These are phyloP conservation scores for Tyria jacobaeae DNA, from an alignment of 2,888 invertebrate species.

Conservation along the genomic window DNA sequence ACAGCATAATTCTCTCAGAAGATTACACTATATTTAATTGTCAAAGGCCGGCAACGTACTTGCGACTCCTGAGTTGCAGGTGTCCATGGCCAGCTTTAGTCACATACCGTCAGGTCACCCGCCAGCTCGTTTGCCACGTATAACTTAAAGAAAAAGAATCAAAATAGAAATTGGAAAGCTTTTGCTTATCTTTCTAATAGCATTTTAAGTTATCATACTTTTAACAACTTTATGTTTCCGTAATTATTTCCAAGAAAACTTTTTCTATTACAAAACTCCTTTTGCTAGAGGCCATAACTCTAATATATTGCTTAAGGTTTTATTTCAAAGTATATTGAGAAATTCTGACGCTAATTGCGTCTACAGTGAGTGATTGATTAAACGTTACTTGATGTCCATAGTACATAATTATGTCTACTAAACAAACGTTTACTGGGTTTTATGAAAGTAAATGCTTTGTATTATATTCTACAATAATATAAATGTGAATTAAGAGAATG, in stretches of 20 bases:
- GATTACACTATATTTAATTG: too few species aligned
- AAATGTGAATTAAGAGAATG: too few species aligned
- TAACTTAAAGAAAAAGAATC: too few species aligned
- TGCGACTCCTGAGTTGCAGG: too few species aligned
- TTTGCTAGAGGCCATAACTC: conserved; percentile 42
- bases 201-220: conserved; percentile 26
- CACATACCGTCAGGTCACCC: too few species aligned
- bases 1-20: too few species aligned
- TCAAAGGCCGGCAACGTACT: too few species aligned
- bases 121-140: too few species aligned
- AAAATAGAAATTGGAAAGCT: too few species aligned
- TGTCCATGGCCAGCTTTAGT: too few species aligned
- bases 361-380: conserved; percentile 33
- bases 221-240: conserved; percentile 33
- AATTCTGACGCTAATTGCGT: conserved; percentile 31
- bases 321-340: conserved; percentile 41
- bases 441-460: background rate
- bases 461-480: background rate
- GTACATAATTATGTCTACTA: conserved; percentile 16
- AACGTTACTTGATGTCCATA: conserved; percentile 11
- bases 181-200: conserved; percentile 10
- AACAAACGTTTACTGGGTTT: conserved; percentile 14
- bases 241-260: conserved; percentile 49
- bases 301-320: conserved; percentile 46
- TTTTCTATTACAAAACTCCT: conserved; percentile 56